A percentile compares a stretch with the other conserved stretches of the same genome.
Evolutionary conservation across 92 coral and sea anemone species (phyloP).

Genomic region (Zoanthus solanderi): DNA sequence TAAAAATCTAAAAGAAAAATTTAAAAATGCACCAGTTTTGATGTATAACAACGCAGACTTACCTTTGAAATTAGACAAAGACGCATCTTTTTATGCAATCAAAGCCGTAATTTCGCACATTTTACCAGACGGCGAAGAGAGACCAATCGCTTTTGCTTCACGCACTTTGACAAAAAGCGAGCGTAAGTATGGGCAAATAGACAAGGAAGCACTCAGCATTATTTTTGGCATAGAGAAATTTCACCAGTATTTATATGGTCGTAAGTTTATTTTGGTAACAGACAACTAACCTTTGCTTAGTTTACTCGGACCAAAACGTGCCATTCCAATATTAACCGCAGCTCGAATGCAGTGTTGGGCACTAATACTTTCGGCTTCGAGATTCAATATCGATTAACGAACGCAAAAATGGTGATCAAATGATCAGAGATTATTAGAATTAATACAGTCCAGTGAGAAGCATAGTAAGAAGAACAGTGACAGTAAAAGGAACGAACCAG

Average conservation of each 20-base stretch:
- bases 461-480: constrained; percentile 6
- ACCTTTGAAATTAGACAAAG: constrained; percentile 52
- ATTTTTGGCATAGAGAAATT: constrained; percentile 34
- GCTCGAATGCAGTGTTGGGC: constrained; percentile 61
- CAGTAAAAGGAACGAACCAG: background rate
- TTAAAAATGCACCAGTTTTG: constrained; percentile 27
- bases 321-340: constrained; percentile 54
- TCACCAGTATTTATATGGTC: constrained; percentile 57
- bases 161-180: constrained; percentile 56
- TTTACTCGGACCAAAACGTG: constrained; percentile 45
- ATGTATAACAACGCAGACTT: constrained; percentile 20
- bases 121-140: constrained; percentile 54
- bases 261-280: constrained; percentile 42
- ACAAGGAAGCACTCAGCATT: constrained; percentile 57
- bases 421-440: background rate
- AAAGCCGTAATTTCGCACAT: constrained; percentile 67
- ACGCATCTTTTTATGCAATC: constrained; percentile 49
- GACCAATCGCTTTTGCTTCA: constrained; percentile 69
- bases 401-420: constrained; percentile 56
- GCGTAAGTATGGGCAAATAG: constrained; percentile 55
- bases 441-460: constrained; percentile 22
- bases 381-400: too few relatives aligned
- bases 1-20: background rate
- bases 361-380: background rate
- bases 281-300: constrained; percentile 55